These are phyloP conservation scores for Loriculus beryllinus DNA, from an alignment of 2,797 vertebrate genomes.

Conservation along the genomic window DNA sequence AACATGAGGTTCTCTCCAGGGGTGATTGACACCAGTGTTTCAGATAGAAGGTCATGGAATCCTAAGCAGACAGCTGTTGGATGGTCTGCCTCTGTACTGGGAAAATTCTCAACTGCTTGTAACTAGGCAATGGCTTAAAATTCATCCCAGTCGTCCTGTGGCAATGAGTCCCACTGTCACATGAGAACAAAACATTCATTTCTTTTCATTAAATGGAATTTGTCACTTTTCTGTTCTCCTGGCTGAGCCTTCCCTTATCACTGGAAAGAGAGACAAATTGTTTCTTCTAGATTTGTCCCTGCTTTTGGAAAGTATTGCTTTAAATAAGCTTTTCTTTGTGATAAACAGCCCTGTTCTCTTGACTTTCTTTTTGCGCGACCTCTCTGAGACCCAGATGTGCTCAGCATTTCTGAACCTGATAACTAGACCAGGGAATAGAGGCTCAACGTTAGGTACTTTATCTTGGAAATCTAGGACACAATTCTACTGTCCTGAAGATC, in stretches of 20 bases:
- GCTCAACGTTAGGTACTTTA: background rate
- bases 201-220: slow-evolving; percentile 29
- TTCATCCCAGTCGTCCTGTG: background rate
- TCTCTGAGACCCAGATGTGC: background rate
- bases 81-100: background rate
- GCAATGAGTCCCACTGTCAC: background rate
- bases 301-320: background rate
- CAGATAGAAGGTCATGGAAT: background rate
- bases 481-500: background rate
- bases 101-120: background rate
- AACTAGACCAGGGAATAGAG: background rate
- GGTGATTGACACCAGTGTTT: background rate
- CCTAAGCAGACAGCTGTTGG: background rate
- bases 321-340: background rate
- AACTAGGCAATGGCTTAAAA: background rate
- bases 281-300: background rate
- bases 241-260: background rate
- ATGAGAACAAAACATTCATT: background rate
- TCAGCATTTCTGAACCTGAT: background rate
- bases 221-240: slow-evolving; percentile 1
- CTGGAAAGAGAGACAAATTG: background rate
- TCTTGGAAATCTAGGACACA: background rate
- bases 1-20: background rate
- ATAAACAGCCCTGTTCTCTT: background rate
- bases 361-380: background rate